Percentiles rank a stretch among this genome's conserved stretches.
Evolutionary conservation across 2,113 vertebrate species (phyloP).

Genomic region (Excalfactoria chinensis): DNA sequence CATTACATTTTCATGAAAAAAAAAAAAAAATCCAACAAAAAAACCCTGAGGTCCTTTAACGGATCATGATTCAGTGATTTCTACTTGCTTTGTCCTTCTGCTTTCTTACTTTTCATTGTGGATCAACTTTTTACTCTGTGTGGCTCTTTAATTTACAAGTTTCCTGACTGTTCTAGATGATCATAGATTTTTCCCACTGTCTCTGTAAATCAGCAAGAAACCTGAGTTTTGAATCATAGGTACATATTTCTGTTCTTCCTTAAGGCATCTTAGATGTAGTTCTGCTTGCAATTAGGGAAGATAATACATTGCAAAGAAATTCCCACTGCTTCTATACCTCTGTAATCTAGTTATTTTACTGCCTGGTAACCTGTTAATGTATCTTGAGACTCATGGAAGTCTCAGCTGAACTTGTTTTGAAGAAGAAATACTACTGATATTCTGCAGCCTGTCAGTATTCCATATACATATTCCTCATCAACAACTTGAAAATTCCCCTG

Average conservation of each 20-base stretch:
- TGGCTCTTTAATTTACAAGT: background rate
- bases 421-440: background rate
- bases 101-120: background rate
- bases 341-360: background rate
- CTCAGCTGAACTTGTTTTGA: background rate
- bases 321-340: too few relatives aligned
- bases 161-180: background rate
- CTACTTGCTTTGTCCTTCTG: background rate
- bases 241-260: background rate
- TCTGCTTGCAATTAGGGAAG: background rate
- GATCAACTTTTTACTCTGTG: background rate
- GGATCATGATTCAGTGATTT: background rate
- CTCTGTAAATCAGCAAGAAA: background rate
- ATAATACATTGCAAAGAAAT: background rate
- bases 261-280: background rate
- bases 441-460: background rate
- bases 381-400: background rate
- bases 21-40: too few relatives aligned
- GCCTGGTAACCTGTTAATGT: background rate
- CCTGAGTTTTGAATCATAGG: background rate
- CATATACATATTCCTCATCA: background rate
- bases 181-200: background rate
- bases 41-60: background rate
- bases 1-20: background rate
- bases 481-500: background rate